phyloP scores from a whole-genome alignment of 2,888 invertebrate species.

The Arctia plantaginis region DNA sequence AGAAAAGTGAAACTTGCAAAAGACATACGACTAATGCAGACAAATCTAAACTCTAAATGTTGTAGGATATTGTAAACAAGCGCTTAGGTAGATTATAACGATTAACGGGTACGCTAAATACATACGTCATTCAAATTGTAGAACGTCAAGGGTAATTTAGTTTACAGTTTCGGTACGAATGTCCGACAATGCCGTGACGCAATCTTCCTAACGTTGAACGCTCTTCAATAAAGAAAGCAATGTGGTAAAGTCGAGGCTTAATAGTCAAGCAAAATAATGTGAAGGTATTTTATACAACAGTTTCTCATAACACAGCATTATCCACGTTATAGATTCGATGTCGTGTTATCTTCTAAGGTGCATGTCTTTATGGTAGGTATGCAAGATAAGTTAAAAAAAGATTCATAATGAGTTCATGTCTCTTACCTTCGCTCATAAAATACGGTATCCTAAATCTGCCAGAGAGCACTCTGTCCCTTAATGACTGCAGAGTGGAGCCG shows the following conservation, averaged over 20 bases:
- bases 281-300: neutral
- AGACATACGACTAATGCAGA: constrained; percentile 24
- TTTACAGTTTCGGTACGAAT: constrained; percentile 44
- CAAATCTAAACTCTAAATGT: constrained; percentile 34
- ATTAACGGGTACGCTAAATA: constrained; percentile 36
- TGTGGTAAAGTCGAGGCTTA: constrained; percentile 21
- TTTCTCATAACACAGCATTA: neutral
- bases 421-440: constrained; percentile 98
- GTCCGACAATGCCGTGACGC: constrained; percentile 47
- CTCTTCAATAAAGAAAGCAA: constrained; percentile 38
- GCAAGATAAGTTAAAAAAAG: constrained; percentile 33
- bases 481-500: constrained; percentile 95
- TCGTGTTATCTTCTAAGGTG: neutral
- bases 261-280: constrained; percentile 16
- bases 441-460: constrained; percentile 98
- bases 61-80: constrained; percentile 21
- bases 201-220: constrained; percentile 39
- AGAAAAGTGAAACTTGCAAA: constrained; percentile 32
- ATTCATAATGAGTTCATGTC: constrained; percentile 33
- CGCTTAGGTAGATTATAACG: constrained; percentile 32
- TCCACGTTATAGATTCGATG: neutral
- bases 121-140: constrained; percentile 47
- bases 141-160: constrained; percentile 48
- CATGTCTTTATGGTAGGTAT: constrained; percentile 18
- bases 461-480: constrained; percentile 96